Conservation (phyloP, 2,113 vertebrate genomes). For the Lepus americanus region DNA sequence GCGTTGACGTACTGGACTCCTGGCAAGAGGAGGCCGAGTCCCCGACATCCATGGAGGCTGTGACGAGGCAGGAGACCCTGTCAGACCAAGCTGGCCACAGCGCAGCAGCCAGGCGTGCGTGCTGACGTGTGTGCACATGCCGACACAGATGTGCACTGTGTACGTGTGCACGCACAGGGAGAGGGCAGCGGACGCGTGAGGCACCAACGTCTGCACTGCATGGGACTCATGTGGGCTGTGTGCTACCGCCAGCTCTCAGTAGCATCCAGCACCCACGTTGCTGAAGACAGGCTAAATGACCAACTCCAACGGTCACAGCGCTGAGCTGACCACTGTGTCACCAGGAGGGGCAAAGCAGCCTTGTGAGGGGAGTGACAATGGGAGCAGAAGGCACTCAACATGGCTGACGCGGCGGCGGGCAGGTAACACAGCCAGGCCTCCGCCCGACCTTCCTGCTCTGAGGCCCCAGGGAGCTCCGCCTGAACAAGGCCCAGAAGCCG, state of each 20-base stretch:
- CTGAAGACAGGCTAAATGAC: neutral
- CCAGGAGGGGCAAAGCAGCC: accelerated
- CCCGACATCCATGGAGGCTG: slow-evolving; percentile 40
- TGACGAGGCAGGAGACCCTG: neutral
- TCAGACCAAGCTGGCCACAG: neutral
- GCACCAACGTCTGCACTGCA: no score
- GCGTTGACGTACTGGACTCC: slow-evolving; percentile 30
- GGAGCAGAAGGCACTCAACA: neutral
- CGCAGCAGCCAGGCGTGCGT: no score
- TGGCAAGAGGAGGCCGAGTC: slow-evolving; percentile 22
- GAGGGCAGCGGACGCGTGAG: neutral
- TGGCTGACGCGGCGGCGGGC: neutral
- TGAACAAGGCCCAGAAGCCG: no score
- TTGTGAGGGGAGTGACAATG: neutral
- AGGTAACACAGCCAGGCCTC: neutral
- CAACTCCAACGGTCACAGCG: neutral
- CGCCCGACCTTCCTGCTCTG: neutral
- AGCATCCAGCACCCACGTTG: neutral
- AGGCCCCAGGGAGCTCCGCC: neutral
- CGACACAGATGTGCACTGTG: neutral
- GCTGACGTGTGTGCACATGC: no score
- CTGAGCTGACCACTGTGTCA: neutral
- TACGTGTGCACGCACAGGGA: neutral
- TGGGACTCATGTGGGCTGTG: neutral
- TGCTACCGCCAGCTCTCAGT: neutral